Percentiles rank a stretch among this genome's conserved stretches.
These are phyloP conservation scores for Pogonocherus hispidulus DNA, from an alignment of 2,888 invertebrate species.

Conservation along the genomic window DNA sequence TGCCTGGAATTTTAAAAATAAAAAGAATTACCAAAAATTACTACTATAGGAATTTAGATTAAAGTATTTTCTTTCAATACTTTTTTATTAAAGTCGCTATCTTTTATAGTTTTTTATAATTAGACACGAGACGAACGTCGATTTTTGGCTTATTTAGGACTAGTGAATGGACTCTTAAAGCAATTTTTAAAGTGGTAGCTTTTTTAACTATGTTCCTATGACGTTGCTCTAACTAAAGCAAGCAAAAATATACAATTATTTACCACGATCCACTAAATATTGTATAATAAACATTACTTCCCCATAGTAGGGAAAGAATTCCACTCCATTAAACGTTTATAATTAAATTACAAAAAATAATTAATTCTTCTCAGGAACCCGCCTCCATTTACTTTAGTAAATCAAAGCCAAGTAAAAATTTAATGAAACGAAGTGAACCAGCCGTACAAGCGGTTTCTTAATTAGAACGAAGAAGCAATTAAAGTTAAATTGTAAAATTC, in stretches of 20 bases:
- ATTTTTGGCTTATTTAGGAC: no score
- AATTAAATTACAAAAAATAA: conserved; percentile 15
- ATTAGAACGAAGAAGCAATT: conserved; percentile 31
- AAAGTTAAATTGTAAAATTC: conserved; percentile 34
- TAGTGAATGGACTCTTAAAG: no score
- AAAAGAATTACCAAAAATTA: no score
- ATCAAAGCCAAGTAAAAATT: conserved; percentile 19
- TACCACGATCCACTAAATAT: neutral
- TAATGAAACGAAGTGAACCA: conserved; percentile 17
- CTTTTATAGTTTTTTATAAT: no score
- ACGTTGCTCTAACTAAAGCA: no score
- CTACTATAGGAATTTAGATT: no score
- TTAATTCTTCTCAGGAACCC: neutral
- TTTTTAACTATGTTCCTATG: no score
- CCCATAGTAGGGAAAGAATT: neutral
- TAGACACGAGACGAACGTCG: no score
- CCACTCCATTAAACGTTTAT: neutral
- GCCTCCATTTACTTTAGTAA: conserved; percentile 10
- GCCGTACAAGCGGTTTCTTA: conserved; percentile 31
- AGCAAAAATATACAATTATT: neutral
- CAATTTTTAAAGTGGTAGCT: no score
- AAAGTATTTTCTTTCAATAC: no score
- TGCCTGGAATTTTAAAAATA: no score
- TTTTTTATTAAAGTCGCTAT: no score
- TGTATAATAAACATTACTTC: neutral